Evolutionary conservation across 2,888 invertebrate genomes (phyloP), one percentile per base, ranked within the genome.

Genomic region (Rotaria socialis): DNA sequence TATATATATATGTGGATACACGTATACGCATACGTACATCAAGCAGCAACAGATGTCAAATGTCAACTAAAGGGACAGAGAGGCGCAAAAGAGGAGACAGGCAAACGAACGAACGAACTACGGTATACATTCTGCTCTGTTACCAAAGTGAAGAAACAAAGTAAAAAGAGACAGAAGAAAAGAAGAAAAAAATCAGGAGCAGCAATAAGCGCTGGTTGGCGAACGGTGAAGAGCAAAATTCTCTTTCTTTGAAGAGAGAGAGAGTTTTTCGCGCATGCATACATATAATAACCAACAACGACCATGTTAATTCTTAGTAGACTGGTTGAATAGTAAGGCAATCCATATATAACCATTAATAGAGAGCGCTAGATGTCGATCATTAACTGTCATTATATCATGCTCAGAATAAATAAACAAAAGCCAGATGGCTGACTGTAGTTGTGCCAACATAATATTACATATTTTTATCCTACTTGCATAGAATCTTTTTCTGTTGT

Each of bases 201-300:
- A 67, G 67, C 27, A 67, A 67, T 19, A 67, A 67, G 35, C 67
- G 19, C 67, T 67, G 67, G 67, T 67, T 35, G 67, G 35, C 67
- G 67, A 67, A 35, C 27, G 67, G 67, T 67, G 67, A 67, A 67
- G 67, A 67, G 27, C 35, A 67, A 67, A 67, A 67, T 67, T 67
- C 67, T 67, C 41, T 67, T 67, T 67, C 67, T 35, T 67, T 67
- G 35, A 27, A 67, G 67, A 67, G 67, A 35, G 35, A 35, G 35
- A 67, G 67, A 67, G 67, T 67, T 67, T 67, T 67, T 67, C 67
- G 67, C 67, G 67, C 67, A 67, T 67, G 35, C 67, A 67, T 67
- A 35, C 67, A 67, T 35, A 67, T 67, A 35, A 67, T 67, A 67
- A 67, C 67, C 67, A 67, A 67, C 67, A 67, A 27, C 67, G 67